A percentile compares a stretch with the other conserved stretches of the same genome.
phyloP scores from a whole-genome alignment of 2,113 vertebrate species.

The Baryphthengus martii region DNA sequence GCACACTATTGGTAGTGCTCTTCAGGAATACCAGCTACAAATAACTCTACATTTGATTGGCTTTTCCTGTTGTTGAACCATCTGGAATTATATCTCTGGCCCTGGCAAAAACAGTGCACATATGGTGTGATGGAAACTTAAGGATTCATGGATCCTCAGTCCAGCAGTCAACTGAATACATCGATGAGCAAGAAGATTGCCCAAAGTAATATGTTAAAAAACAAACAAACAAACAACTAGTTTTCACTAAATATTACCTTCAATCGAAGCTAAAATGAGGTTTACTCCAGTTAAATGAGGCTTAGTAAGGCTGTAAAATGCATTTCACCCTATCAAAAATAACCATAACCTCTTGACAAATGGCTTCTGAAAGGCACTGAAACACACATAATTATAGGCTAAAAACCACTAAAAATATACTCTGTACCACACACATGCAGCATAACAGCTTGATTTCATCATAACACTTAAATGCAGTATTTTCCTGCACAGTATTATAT shows the following conservation, averaged over 20 bases:
- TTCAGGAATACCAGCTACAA: background rate
- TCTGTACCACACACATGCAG: slow-evolving; percentile 65
- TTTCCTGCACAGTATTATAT: slow-evolving; percentile 50
- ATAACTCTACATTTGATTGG: background rate
- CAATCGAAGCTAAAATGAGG: background rate
- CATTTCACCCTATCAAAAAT: slow-evolving; percentile 60
- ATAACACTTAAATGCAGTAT: slow-evolving; percentile 37
- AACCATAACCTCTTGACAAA: slow-evolving; percentile 69
- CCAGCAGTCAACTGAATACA: background rate
- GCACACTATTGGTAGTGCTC: background rate
- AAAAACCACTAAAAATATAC: slow-evolving; percentile 69
- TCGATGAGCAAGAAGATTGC: background rate
- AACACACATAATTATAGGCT: slow-evolving; percentile 65
- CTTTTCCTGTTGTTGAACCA: background rate
- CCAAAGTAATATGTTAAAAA: background rate
- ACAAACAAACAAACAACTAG: background rate
- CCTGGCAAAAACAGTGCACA: background rate
- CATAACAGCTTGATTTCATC: slow-evolving; percentile 61
- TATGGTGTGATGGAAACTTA: background rate
- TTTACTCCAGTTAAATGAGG: slow-evolving; percentile 24
- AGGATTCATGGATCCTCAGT: background rate
- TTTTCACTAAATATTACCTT: background rate
- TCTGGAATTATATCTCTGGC: background rate
- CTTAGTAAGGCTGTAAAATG: slow-evolving; percentile 25
- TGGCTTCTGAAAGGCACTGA: slow-evolving; percentile 58